A percentile compares a stretch with the other conserved stretches of the same genome.
phyloP scores from a whole-genome alignment of 2,888 invertebrate genomes.

The Tineola bisselliella region DNA sequence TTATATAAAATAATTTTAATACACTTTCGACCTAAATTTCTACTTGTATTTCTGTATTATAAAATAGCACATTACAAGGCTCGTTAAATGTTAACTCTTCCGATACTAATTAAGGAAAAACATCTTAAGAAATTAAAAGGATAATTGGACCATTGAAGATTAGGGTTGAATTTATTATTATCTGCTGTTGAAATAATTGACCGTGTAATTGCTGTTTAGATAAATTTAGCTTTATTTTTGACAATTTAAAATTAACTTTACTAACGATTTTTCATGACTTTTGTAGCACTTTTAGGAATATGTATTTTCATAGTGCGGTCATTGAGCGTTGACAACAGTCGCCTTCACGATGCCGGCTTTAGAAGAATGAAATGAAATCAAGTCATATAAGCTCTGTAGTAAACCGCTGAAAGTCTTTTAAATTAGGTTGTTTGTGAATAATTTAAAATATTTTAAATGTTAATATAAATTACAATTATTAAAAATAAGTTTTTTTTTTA shows the following conservation, averaged over 20 bases:
- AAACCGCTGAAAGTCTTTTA: no score
- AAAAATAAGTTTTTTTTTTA: no score
- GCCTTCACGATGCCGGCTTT: no score
- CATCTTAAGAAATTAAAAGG: constrained; percentile 45
- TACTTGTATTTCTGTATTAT: neutral
- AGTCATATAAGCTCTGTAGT: no score
- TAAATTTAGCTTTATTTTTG: constrained; percentile 17
- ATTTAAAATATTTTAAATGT: no score
- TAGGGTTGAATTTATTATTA: constrained; percentile 47
- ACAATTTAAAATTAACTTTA: neutral
- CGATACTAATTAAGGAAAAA: constrained; percentile 42
- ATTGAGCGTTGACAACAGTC: no score
- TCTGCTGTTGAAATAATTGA: constrained; percentile 34
- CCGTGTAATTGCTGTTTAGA: constrained; percentile 37
- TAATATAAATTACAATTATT: no score
- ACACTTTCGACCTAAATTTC: no score
- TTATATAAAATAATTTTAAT: neutral
- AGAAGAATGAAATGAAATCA: no score
- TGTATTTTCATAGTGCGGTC: no score
- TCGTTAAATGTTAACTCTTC: constrained; percentile 49
- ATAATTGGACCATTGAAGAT: constrained; percentile 15
- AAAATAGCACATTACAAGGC: constrained; percentile 37
- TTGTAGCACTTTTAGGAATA: no score
- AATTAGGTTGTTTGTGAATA: no score
- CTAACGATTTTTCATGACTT: neutral